phyloP scores from a whole-genome alignment of 2,113 vertebrate genomes.

The Neotragus pygmaeus region DNA sequence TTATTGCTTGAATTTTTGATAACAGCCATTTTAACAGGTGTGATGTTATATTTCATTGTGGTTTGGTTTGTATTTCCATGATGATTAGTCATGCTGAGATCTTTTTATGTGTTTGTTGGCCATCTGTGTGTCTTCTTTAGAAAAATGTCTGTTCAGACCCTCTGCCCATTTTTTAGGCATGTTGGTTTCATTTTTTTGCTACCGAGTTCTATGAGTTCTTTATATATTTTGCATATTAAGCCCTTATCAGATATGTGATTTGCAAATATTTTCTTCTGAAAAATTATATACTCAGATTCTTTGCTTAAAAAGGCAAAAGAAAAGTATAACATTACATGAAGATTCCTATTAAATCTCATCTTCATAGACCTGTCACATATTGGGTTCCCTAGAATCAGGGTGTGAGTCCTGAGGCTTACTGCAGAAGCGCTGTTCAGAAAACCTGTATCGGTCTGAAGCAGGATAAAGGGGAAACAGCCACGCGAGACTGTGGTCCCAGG shows the following conservation, averaged over 20 bases:
- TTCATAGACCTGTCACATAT: not conserved
- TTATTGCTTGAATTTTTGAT: not conserved
- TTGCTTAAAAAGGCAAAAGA: conserved; percentile 19
- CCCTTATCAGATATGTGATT: not conserved
- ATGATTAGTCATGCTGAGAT: not conserved
- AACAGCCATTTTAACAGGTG: not conserved
- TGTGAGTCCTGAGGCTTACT: not conserved
- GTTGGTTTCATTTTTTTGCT: not conserved
- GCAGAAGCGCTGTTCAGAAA: not conserved
- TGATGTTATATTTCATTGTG: not conserved
- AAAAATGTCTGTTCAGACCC: not conserved
- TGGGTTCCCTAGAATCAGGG: no score
- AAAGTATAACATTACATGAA: not conserved
- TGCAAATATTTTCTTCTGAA: not conserved
- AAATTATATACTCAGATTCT: not conserved
- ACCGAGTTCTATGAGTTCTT: not conserved
- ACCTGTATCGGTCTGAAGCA: not conserved
- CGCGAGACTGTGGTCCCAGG: no score
- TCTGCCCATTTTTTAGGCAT: not conserved
- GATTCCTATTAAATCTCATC: not conserved
- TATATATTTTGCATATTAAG: not conserved
- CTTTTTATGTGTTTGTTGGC: not conserved
- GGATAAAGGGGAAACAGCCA: not conserved
- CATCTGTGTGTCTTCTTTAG: not conserved
- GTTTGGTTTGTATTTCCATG: not conserved